phyloP scores from a whole-genome alignment of 2,888 invertebrate genomes.

The Odiellus spinosus region DNA sequence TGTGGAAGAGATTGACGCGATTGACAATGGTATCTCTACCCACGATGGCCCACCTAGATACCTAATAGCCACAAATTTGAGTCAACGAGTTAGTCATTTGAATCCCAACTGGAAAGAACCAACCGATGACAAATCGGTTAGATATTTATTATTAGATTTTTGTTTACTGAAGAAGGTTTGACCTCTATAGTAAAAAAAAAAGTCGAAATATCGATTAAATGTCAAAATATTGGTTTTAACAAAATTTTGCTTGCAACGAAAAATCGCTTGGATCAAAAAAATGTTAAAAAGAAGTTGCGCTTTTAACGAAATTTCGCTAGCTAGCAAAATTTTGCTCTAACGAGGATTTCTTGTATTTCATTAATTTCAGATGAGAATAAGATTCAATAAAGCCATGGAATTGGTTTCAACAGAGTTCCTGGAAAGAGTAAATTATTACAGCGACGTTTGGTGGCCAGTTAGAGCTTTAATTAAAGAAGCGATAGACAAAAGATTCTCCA shows the following conservation, averaged over 20 bases:
- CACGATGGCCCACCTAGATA: conserved; percentile 48
- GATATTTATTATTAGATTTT: conserved; percentile 3
- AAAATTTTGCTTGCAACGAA: too few species aligned
- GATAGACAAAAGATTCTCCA: conserved; percentile 39
- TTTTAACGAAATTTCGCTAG: too few species aligned
- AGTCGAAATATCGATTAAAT: too few species aligned
- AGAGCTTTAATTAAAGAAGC: conserved; percentile 56
- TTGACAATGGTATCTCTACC: conserved; percentile 90
- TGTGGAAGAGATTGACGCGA: conserved; percentile 84
- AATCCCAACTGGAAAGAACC: conserved; percentile 63
- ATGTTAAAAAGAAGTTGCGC: too few species aligned
- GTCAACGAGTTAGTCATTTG: conserved; percentile 53
- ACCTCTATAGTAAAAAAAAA: too few species aligned
- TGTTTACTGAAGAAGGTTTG: background rate
- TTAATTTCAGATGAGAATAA: conserved; percentile 22
- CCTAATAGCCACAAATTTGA: conserved; percentile 59
- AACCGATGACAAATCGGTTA: conserved; percentile 35
- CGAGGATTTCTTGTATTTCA: too few species aligned
- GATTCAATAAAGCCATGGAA: conserved; percentile 60
- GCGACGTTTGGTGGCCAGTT: conserved; percentile 72
- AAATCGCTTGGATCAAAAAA: too few species aligned
- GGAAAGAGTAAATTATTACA: conserved; percentile 43
- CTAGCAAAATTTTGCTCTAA: too few species aligned
- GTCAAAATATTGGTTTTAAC: too few species aligned
- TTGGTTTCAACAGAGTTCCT: conserved; percentile 64